Evolutionary conservation across 2,888 invertebrate genomes (phyloP), one percentile per base, ranked within the genome.

Genomic region (Plagodis pulveraria): DNA sequence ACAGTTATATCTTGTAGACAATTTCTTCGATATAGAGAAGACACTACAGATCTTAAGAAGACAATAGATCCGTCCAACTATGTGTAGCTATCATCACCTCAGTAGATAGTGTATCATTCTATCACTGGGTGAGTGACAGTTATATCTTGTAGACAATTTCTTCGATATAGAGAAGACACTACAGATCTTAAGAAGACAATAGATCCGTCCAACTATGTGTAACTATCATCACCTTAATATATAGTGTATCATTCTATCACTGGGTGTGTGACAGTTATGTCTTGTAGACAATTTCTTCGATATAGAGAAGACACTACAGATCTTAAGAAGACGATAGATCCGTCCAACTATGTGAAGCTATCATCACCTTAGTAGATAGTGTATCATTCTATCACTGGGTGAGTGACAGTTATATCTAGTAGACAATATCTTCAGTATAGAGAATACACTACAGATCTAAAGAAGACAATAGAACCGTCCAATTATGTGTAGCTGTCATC

Each of bases 381-480:
- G 53, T 12, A 6, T 22, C 38, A 60, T 62, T 63, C 63, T 63
- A 56, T 63, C 66, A 67, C 69, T 70, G 63, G 62, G 54, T 56
- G 52, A 44, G 40, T 59, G 56, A 58, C 58, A 56, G 58, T 54
- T 49, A 36, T 34, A 8, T 10, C 35, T 49, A 41, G 6, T 10
- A 44, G 54, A 53, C 33, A 40, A 7, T 56, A 6, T 53, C 55
- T 49, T 56, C 58, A 4, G 5, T 32, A 42, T 36, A 5, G 9
- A 32, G 35, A 6, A 41, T 12, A 36, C n/a, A 41, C 5, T 10
- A 41, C 41, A 40, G n/a, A 36, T 32, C 11, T 34, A 8, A 42
- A 38, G n/a, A 22, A 12, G 0, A 35, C 2, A 38, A 1, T 11
- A 46, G 48, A 51, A 36, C 41, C 50, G 48, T 55, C 48, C 44